Base-by-base conservation (phyloP, 2,113 vertebrate genomes). In the Antechinus flavipes region DNA sequence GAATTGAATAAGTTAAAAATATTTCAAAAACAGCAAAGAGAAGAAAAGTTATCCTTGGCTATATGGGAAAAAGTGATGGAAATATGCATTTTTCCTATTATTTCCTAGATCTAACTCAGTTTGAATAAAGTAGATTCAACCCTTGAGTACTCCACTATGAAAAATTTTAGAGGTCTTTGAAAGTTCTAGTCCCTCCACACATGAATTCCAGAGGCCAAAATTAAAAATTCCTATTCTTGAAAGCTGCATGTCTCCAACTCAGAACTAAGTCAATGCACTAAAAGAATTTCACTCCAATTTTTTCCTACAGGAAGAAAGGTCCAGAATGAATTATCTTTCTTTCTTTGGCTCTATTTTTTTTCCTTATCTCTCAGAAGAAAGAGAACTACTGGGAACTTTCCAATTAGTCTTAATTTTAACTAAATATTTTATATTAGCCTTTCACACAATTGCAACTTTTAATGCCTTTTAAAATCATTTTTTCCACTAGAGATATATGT, bases 401-500 rank as follows among this genome's bases (percentile, higher is more conserved):
- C 95, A 96, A 49, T 96, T 96, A 96, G 95, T 95, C 97, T 91
- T 93, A 95, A 96, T 94, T 93, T 90, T 61, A 89, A 95, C 96
- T 97, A 97, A 97, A 93, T 96, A 96, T 94, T 93, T 95, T 95
- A 95, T n/a, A 93, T 94, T 8, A 96, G 96, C 94, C 91, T 95
- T 91, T 95, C 92, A 91, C 96, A 93, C 90, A 94, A 96, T 93
- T 91, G 91, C 91, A 93, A 56, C 91, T 95, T 91, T 92, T 95
- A 96, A 95, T 93, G 58, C 94, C 94, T 96, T 94, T 96, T 94
- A 95, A 96, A 97, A 98, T 97, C 96, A 0, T 97, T 97, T 93
- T 93, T 30, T 90, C 94, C 89, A 9, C 96, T 19, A 6, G 96
- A 95, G 93, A 96, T 27, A 90, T 94, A 91, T 76, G 90, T 68